These are phyloP conservation scores for Acanthosoma haemorrhoidale DNA, from an alignment of 2,888 invertebrate species.

Conservation along the genomic window DNA sequence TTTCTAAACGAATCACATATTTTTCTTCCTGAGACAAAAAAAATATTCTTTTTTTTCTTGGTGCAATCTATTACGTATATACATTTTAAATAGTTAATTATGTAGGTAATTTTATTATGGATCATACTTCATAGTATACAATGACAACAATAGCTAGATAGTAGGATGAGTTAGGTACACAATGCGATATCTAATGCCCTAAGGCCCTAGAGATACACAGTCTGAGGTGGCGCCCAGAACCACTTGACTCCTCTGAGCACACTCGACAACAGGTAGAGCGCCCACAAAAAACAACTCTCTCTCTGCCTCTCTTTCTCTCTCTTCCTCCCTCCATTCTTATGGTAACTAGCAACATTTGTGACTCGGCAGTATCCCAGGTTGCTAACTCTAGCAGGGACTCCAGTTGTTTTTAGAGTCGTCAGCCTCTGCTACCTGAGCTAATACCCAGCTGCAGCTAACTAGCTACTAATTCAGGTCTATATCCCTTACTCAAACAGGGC, in stretches of 20 bases:
- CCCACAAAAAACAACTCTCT: background rate
- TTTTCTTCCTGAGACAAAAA: too few species aligned
- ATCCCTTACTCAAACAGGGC: too few species aligned
- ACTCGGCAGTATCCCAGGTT: background rate
- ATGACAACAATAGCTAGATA: too few species aligned
- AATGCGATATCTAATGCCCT: too few species aligned
- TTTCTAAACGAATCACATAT: too few species aligned
- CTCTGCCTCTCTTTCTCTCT: background rate
- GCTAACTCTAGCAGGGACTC: background rate
- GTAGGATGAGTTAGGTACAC: too few species aligned
- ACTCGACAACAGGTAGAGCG: background rate
- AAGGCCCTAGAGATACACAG: background rate
- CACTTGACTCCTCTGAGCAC: background rate
- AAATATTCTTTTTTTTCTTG: too few species aligned
- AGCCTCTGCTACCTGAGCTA: constrained; percentile 6
- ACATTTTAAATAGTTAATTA: too few species aligned
- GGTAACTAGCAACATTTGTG: constrained; percentile 24
- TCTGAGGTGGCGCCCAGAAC: background rate
- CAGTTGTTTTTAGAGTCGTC: too few species aligned
- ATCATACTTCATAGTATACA: too few species aligned
- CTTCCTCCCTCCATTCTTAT: background rate
- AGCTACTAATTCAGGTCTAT: background rate
- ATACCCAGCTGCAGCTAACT: background rate
- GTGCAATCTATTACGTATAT: too few species aligned
- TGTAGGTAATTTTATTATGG: too few species aligned